Conservation (phyloP, 2,113 vertebrate genomes). For the Daubentonia madagascariensis region DNA sequence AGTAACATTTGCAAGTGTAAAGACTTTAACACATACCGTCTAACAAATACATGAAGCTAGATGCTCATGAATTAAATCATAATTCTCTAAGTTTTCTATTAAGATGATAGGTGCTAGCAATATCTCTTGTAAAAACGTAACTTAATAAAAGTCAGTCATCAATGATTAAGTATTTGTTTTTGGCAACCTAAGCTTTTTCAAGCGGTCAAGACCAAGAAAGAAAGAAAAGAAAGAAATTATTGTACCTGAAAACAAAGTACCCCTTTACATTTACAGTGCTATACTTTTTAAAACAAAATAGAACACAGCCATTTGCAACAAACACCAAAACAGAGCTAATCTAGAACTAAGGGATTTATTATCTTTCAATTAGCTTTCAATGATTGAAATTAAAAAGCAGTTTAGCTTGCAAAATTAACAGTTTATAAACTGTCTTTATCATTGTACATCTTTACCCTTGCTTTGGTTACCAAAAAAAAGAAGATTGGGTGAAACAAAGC, state of each 20-base stretch:
- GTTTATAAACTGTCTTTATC: slow-evolving; percentile 18
- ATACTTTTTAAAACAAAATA: slow-evolving; percentile 52
- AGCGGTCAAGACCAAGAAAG: neutral
- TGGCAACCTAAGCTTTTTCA: neutral
- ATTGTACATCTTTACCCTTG: neutral
- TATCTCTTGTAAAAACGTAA: neutral
- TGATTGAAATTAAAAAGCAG: neutral
- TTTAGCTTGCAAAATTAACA: slow-evolving; percentile 27
- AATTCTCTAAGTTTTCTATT: neutral
- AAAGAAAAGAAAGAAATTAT: neutral
- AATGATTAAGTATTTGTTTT: neutral
- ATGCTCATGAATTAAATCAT: slow-evolving; percentile 20
- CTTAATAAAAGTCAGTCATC: slow-evolving; percentile 45
- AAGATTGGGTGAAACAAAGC: neutral
- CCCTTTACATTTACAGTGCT: slow-evolving; percentile 19
- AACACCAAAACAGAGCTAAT: slow-evolving; percentile 47
- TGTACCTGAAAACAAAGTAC: slow-evolving; percentile 38
- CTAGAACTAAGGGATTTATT: slow-evolving; percentile 32
- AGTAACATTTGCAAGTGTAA: neutral
- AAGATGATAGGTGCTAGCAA: neutral
- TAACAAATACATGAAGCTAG: neutral
- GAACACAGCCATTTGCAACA: slow-evolving; percentile 18
- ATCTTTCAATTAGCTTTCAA: neutral
- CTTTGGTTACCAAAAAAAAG: neutral
- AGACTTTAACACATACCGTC: neutral